These are phyloP conservation scores for Philonicus albiceps DNA, from an alignment of 2,888 invertebrate species.

Conservation along the genomic window DNA sequence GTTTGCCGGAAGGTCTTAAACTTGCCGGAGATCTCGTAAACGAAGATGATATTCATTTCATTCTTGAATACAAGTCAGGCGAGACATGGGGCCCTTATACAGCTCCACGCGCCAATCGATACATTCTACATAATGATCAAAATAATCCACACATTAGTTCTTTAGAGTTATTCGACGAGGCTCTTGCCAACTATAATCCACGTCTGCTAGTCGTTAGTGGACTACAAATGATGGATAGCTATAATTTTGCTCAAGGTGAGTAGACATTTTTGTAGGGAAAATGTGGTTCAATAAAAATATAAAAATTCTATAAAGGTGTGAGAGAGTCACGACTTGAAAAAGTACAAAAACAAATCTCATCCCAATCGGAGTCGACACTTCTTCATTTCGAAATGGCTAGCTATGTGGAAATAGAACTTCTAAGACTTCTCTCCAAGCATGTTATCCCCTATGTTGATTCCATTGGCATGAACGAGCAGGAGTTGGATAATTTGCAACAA, in stretches of 20 bases:
- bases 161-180: conserved; percentile 72
- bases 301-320: conserved; percentile 69
- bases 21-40: conserved; percentile 72
- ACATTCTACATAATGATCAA: conserved; percentile 82
- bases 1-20: conserved; percentile 70
- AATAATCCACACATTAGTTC: conserved; percentile 80
- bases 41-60: conserved; percentile 81
- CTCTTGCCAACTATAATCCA: conserved; percentile 71
- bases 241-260: conserved; percentile 53
- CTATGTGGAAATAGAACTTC: conserved; percentile 75
- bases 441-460: conserved; percentile 81
- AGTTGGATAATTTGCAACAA: conserved; percentile 78
- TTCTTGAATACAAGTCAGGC: conserved; percentile 80
- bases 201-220: conserved; percentile 82
- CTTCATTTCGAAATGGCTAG: conserved; percentile 90
- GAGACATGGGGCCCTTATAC: conserved; percentile 78
- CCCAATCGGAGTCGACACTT: conserved; percentile 68
- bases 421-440: conserved; percentile 71
- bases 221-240: conserved; percentile 89
- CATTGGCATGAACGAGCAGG: conserved; percentile 89
- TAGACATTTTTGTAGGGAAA: background rate
- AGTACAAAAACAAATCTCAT: conserved; percentile 72
- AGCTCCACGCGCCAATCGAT: conserved; percentile 83
- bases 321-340: conserved; percentile 70
- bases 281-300: background rate